Evolutionary conservation across 2,797 vertebrate genomes (phyloP).

Genomic region (Myotis daubentonii): DNA sequence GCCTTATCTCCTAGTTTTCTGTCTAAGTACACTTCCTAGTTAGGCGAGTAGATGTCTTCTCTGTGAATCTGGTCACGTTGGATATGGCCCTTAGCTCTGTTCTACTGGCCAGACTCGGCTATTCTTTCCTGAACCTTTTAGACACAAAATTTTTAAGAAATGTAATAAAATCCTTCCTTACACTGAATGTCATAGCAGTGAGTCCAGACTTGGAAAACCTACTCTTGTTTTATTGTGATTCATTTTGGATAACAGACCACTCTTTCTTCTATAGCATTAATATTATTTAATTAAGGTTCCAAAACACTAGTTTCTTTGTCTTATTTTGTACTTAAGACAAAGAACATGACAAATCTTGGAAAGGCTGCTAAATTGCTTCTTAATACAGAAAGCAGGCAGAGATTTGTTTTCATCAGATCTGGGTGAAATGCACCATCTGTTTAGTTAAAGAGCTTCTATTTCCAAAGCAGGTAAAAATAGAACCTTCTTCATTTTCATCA

Average conservation of each 20-base stretch:
- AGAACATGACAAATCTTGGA: slow-evolving; percentile 30
- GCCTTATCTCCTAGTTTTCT: neutral
- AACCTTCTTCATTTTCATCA: slow-evolving; percentile 46
- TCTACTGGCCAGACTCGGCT: neutral
- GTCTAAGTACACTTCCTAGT: slow-evolving; percentile 43
- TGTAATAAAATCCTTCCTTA: neutral
- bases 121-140: neutral
- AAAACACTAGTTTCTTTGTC: slow-evolving; percentile 66
- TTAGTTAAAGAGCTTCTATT: slow-evolving; percentile 50
- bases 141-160: slow-evolving; percentile 33
- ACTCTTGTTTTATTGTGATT: slow-evolving; percentile 61
- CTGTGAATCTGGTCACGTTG: neutral
- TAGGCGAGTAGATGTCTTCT: neutral
- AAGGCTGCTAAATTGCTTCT: slow-evolving; percentile 78
- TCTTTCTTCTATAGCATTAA: slow-evolving; percentile 68
- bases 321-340: slow-evolving; percentile 75
- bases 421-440: slow-evolving; percentile 73
- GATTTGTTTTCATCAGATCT: slow-evolving; percentile 78
- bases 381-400: slow-evolving; percentile 55
- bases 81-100: neutral
- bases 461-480: slow-evolving; percentile 37
- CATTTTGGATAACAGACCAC: slow-evolving; percentile 51
- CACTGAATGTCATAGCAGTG: neutral
- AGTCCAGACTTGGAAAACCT: slow-evolving; percentile 57
- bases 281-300: slow-evolving; percentile 79